phyloP scores from a whole-genome alignment of 1,140 invertebrate species.

The Bilobella aurantiaca region DNA sequence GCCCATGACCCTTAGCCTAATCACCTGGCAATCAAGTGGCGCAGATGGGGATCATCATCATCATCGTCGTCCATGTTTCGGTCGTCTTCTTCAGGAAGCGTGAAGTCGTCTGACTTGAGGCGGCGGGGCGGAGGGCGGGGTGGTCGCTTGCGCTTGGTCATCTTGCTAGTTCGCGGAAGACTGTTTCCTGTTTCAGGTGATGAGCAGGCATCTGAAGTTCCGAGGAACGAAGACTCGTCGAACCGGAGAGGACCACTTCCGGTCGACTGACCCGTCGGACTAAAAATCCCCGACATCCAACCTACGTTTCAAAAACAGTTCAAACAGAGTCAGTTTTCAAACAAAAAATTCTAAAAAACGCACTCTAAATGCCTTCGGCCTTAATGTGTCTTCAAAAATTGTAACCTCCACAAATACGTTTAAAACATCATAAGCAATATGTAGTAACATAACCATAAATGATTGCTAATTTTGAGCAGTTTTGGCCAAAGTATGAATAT shows the following conservation, averaged over 20 bases:
- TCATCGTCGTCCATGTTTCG: slow-evolving; percentile 27
- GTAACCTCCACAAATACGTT: too few species aligned
- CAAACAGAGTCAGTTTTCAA: not conserved
- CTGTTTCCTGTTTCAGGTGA: slow-evolving; percentile 34
- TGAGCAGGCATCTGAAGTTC: slow-evolving; percentile 34
- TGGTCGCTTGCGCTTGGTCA: slow-evolving; percentile 34
- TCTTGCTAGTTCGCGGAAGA: slow-evolving; percentile 31
- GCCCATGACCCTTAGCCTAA: not conserved
- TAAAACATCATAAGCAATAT: too few species aligned
- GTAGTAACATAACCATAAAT: too few species aligned
- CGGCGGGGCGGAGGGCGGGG: slow-evolving; percentile 32
- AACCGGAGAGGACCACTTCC: slow-evolving; percentile 32
- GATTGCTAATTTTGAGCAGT: too few species aligned
- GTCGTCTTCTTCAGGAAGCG: slow-evolving; percentile 30
- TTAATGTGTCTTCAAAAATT: too few species aligned
- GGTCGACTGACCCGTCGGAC: slow-evolving; percentile 25
- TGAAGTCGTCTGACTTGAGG: slow-evolving; percentile 32
- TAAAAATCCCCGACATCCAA: slow-evolving; percentile 25
- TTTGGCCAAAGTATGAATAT: too few species aligned
- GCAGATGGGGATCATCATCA: slow-evolving; percentile 31
- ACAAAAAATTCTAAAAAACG: too few species aligned
- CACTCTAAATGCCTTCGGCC: too few species aligned
- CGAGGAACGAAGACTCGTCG: slow-evolving; percentile 34
- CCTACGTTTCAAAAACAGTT: not conserved
- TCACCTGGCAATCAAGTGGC: slow-evolving; percentile 34